These are phyloP conservation scores for Semaprochilodus insignis DNA, from an alignment of 2,797 vertebrate species.

Conservation along the genomic window DNA sequence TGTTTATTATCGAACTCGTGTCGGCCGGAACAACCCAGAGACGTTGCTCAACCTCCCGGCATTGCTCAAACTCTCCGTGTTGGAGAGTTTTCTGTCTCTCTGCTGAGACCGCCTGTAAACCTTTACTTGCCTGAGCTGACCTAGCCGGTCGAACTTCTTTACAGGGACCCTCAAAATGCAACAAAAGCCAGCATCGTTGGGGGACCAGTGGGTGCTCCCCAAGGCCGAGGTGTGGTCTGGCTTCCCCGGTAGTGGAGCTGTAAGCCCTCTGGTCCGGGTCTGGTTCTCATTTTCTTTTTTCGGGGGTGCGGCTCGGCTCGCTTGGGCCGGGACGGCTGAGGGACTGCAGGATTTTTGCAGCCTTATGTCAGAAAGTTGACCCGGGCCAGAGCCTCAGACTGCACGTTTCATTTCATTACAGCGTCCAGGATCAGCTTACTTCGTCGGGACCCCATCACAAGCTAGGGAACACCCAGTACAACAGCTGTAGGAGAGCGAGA, in stretches of 20 bases:
- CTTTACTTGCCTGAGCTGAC: too few relatives aligned
- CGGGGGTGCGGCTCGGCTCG: background rate
- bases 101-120: too few relatives aligned
- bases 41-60: too few relatives aligned
- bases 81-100: too few relatives aligned
- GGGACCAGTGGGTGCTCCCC: background rate
- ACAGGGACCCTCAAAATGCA: background rate
- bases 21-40: too few relatives aligned
- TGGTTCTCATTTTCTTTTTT: background rate
- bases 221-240: background rate
- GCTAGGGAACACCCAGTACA: background rate
- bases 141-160: background rate
- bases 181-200: background rate
- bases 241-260: background rate
- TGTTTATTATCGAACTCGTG: too few relatives aligned
- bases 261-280: background rate
- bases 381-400: background rate
- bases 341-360: background rate
- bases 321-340: background rate
- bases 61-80: too few relatives aligned
- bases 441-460: background rate
- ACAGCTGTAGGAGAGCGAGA: background rate
- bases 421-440: background rate
- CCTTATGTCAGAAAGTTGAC: background rate
- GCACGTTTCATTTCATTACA: background rate